phyloP scores from a whole-genome alignment of 2,797 vertebrate genomes.

The Eidolon dupreanum region DNA sequence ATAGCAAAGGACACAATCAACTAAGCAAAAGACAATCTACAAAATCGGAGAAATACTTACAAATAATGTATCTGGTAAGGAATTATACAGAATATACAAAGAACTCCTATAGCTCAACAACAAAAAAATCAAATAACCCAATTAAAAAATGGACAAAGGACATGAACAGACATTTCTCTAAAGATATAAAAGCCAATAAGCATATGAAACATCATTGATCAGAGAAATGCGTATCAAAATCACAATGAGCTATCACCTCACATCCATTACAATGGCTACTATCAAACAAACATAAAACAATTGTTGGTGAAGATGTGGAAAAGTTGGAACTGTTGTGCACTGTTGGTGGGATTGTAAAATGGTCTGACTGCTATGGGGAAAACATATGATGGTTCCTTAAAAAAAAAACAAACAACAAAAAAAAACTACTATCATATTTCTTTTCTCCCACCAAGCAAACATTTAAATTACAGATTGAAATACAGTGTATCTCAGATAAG shows the following conservation, averaged over 20 bases:
- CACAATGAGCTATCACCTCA: neutral
- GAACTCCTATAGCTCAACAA: no score
- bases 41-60: neutral
- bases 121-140: no score
- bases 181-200: neutral
- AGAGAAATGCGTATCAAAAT: neutral
- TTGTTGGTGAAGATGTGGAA: no score
- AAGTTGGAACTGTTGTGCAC: no score
- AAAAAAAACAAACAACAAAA: no score
- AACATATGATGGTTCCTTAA: no score
- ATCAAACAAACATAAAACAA: no score
- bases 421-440: neutral
- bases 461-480: neutral
- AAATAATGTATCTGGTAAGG: neutral
- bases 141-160: neutral
- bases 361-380: no score
- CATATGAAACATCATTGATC: neutral
- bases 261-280: no score
- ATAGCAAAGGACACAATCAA: neutral
- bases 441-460: neutral
- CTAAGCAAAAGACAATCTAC: neutral
- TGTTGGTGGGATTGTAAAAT: no score
- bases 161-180: neutral
- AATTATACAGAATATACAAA: neutral
- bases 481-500: neutral